These are phyloP conservation scores for Helicoverpa armigera DNA, from an alignment of 1,140 invertebrate genomes.

Conservation along the genomic window DNA sequence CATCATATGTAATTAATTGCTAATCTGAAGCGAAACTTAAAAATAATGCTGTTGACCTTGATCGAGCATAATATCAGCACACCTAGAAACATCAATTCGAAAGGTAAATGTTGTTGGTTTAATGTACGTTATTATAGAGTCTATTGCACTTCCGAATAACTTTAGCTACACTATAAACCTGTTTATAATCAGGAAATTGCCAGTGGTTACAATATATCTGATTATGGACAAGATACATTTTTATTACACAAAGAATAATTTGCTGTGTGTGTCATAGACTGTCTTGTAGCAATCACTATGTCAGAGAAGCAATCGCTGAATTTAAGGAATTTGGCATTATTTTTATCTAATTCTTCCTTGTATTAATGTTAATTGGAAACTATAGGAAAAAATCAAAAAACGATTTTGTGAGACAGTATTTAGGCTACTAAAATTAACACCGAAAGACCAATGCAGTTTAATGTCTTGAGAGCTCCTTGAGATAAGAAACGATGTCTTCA, in stretches of 20 bases:
- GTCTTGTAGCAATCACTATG: too few species aligned
- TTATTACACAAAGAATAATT: conserved; percentile 25
- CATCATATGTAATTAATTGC: too few species aligned
- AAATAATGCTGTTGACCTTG: too few species aligned
- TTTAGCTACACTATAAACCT: background rate
- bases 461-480: background rate
- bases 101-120: conserved; percentile 2
- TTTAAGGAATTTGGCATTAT: too few species aligned
- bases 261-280: background rate
- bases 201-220: background rate
- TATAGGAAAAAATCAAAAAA: too few species aligned
- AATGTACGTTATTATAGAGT: conserved; percentile 11
- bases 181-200: conserved; percentile 36
- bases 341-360: too few species aligned
- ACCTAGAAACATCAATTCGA: background rate
- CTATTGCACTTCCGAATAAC: conserved; percentile 38
- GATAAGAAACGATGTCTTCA: background rate
- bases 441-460: background rate
- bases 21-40: too few species aligned
- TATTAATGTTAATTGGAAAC: too few species aligned
- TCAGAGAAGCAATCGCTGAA: too few species aligned
- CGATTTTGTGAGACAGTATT: too few species aligned
- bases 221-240: conserved; percentile 6
- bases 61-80: too few species aligned
- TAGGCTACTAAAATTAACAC: too few species aligned